These are phyloP conservation scores for Clarias macrocephalus DNA, from an alignment of 2,113 vertebrate species.

Conservation along the genomic window DNA sequence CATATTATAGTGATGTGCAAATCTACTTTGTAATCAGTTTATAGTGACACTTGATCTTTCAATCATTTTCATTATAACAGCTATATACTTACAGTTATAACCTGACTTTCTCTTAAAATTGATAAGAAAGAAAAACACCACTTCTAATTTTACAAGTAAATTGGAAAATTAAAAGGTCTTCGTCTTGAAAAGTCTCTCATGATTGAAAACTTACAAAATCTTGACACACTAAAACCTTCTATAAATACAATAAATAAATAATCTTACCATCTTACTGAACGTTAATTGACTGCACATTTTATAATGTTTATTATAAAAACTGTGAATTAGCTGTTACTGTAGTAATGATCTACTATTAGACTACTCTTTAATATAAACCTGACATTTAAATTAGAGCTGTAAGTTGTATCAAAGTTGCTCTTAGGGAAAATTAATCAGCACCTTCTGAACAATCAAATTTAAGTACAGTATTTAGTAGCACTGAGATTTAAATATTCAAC, in stretches of 20 bases:
- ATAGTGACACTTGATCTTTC: background rate
- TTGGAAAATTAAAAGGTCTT: background rate
- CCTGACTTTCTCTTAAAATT: background rate
- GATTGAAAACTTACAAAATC: background rate
- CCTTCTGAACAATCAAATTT: background rate
- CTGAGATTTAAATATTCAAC: background rate
- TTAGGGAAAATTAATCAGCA: background rate
- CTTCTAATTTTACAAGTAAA: background rate
- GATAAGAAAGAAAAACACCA: background rate
- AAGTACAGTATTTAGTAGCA: background rate
- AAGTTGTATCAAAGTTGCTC: too few species aligned
- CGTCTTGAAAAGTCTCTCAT: background rate
- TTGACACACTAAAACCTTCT: background rate
- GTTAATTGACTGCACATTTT: background rate
- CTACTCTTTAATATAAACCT: too few species aligned
- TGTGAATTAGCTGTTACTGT: too few species aligned
- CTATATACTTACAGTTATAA: background rate
- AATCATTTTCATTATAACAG: background rate
- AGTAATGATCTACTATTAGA: too few species aligned
- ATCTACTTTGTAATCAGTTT: background rate
- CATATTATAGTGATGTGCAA: background rate
- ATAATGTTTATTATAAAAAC: background rate
- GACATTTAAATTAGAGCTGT: too few species aligned
- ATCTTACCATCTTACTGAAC: background rate
- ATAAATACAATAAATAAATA: background rate